Base-by-base conservation (phyloP, 2,888 invertebrate genomes). In the Ernsta delagoae region DNA sequence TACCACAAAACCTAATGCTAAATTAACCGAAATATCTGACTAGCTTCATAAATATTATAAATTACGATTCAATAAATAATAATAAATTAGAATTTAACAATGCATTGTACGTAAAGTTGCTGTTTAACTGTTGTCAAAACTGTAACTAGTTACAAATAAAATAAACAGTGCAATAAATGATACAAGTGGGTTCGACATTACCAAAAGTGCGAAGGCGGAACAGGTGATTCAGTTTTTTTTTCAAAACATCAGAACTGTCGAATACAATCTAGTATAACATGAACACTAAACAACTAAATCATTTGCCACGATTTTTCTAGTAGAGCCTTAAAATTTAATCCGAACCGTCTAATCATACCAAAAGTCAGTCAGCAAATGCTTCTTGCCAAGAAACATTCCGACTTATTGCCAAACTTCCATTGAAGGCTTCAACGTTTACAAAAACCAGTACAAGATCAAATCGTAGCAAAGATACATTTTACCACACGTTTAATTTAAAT, bases 261-360 rank as follows among this genome's bases (percentile, higher is more conserved):
- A 86, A 83, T 90, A 91, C 85, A 85, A 87, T 88, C 90, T 93
- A 92, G 90, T 87, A 85, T 88, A 92, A 92, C 92, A 92, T 92
- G 92, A 92, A 90, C 87, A 90, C 92, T 92, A 93, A 89, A 92
- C 87, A 89, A 89, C 91, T 92, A 92, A 87, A 83, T 88, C 84
- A 78, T 81, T 87, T 78, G 77, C 83, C 87, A 86, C 87, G 85
- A 85, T 83, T 82, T 75, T 75, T 79, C 84, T 83, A 83, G 75
- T 77, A 74, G 75, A 39, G 50, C 57, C 31, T n/a, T 45, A 41
- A 60, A 64, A 45, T 45, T 50, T 36, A 48, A 31, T 34, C 53
- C 36, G 54, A 61, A 43, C 12, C 43, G n/a, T 9, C 48, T 41
- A 53, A 64, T 45, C 53, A 43, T 60, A 12, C 48, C 43, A 60